phyloP scores from a whole-genome alignment of 2,888 invertebrate species.

The Tetheella fluctuosa region DNA sequence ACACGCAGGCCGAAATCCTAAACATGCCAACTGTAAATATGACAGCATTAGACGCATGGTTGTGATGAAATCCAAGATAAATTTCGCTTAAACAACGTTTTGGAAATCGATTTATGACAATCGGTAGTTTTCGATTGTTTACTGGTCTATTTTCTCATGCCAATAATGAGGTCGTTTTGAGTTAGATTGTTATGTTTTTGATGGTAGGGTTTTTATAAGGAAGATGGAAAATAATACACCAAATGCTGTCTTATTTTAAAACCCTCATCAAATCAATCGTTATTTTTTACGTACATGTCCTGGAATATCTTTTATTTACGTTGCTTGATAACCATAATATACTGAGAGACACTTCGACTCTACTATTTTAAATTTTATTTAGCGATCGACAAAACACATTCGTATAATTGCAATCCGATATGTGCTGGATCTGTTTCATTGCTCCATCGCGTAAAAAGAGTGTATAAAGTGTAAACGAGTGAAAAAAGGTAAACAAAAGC shows the following conservation, averaged over 20 bases:
- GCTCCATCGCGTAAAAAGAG: conserved; percentile 18
- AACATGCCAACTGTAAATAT: conserved; percentile 16
- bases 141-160: neutral
- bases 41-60: conserved; percentile 12
- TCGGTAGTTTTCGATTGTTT: neutral
- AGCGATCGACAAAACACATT: neutral
- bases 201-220: neutral
- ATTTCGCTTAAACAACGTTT: conserved; percentile 8
- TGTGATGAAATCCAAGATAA: conserved; percentile 5
- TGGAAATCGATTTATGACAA: conserved; percentile 8
- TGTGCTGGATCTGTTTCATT: conserved; percentile 3
- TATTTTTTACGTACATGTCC: too few relatives aligned
- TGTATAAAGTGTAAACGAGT: conserved; percentile 30
- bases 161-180: neutral
- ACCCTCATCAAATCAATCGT: too few relatives aligned
- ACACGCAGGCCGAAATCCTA: conserved; percentile 12
- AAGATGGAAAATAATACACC: too few relatives aligned
- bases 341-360: too few relatives aligned
- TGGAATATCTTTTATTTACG: too few relatives aligned
- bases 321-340: too few relatives aligned
- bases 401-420: conserved; percentile 7
- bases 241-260: too few relatives aligned
- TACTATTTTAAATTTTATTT: too few relatives aligned
- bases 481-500: conserved; percentile 51
- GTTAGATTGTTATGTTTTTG: neutral